phyloP scores from a whole-genome alignment of 2,113 vertebrate species.

The Ctenomys sociabilis region DNA sequence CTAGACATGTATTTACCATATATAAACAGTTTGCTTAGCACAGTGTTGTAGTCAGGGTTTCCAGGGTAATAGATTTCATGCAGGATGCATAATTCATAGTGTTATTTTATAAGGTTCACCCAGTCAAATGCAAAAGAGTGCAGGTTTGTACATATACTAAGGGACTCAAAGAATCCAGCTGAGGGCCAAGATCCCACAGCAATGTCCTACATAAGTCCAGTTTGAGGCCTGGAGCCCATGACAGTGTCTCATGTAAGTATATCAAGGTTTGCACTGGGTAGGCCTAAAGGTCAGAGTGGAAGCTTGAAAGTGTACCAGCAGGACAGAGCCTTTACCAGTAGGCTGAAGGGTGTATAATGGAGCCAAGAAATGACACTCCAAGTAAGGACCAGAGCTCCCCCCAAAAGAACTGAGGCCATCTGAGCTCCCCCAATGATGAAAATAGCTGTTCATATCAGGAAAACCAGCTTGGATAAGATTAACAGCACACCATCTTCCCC shows the following conservation, averaged over 20 bases:
- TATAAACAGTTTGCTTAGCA: constrained; percentile 22
- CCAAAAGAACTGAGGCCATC: not conserved
- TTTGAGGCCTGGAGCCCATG: not conserved
- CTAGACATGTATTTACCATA: not conserved
- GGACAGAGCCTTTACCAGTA: not conserved
- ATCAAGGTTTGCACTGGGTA: too few species aligned
- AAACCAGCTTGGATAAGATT: not conserved
- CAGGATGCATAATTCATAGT: not conserved
- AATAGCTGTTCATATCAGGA: not conserved
- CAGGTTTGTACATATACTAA: not conserved
- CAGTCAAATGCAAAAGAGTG: not conserved
- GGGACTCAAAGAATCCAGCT: not conserved
- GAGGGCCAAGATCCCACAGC: not conserved
- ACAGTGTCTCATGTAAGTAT: too few species aligned
- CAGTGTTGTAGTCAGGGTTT: not conserved
- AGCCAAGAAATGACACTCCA: not conserved
- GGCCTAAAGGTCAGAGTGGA: too few species aligned
- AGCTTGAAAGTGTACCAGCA: too few species aligned
- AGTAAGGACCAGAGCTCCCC: too few species aligned
- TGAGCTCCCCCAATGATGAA: not conserved
- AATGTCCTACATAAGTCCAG: not conserved
- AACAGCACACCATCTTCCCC: not conserved
- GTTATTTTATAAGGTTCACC: not conserved
- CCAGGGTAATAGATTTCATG: not conserved
- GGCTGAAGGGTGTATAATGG: not conserved